Base-by-base conservation (phyloP, 2,797 vertebrate species). In the Syndactyla subalaris region DNA sequence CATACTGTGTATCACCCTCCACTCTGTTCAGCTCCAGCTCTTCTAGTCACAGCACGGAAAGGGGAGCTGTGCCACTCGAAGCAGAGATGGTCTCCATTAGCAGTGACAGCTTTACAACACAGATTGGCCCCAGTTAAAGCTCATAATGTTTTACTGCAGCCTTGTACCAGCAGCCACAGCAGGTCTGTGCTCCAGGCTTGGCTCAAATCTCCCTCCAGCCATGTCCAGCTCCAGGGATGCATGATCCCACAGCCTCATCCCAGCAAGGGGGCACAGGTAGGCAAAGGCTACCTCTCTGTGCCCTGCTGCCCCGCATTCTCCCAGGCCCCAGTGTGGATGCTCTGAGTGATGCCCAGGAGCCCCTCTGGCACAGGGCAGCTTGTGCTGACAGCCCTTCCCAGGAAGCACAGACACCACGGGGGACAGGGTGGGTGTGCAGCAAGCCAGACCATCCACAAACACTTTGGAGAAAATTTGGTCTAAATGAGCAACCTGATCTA, bases 71-170 rank as follows among this genome's bases (percentile, higher is more conserved):
- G 22, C 62, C 36, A 66, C 45, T 76, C 85, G 27, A n/a, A 68
- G 52, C 6, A 3, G 92, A 94, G 91, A 58, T 66, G 77, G 91
- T 63, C 82, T 93, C 89, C 88, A 77, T 84, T 61, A 92, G 79
- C 14, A 59, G 41, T 49, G 78, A 92, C 92, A 96, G 93, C 17
- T 89, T 95, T 80, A 66, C 3, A 38, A 65, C 62, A 74, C 14
- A 19, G 30, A 51, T 71, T 63, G 68, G 89, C 46, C 63, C 26
- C 7, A 1, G 58, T 95, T 57, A 93, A 82, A 5, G 34, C 85
- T 93, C 3, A 0, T 65, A 79, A 84, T 63, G 24, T 87, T 77
- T 66, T 61, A 95, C 43, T 88, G 91, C 78, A 83, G 78, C 43
- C 41, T 92, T 10, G 0, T 41, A 93, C 63, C 82, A 76, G 77